Conservation (phyloP, 2,797 vertebrate species). For the Hybognathus amarus region DNA sequence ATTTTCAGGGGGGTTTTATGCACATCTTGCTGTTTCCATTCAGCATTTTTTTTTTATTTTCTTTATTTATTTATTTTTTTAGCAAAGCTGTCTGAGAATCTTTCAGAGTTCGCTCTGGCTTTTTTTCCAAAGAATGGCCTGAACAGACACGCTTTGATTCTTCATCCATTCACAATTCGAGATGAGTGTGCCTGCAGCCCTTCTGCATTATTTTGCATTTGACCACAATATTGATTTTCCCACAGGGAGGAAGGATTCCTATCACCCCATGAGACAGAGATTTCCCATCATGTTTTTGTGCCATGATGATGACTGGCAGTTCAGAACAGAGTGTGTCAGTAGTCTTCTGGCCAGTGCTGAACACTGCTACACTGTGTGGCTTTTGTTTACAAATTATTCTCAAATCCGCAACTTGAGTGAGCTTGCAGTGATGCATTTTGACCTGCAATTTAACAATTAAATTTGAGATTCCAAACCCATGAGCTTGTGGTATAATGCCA, state of each 20-base stretch:
- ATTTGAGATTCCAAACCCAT: conserved; percentile 35
- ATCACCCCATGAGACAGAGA: background rate
- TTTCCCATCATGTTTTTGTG: conserved; percentile 26
- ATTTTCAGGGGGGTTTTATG: no score
- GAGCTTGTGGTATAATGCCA: background rate
- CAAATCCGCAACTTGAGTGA: conserved; percentile 42
- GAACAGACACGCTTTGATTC: conserved; percentile 27
- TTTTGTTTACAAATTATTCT: conserved; percentile 43
- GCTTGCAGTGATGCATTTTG: conserved; percentile 43
- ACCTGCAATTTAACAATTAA: conserved; percentile 27
- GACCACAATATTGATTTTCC: conserved; percentile 38
- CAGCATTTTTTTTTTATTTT: no score
- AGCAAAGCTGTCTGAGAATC: background rate
- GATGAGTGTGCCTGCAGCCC: conserved; percentile 16
- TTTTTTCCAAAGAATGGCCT: background rate
- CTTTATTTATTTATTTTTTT: no score
- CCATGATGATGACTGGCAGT: conserved; percentile 19
- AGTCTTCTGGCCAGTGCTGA: conserved; percentile 35
- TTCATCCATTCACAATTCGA: conserved; percentile 28
- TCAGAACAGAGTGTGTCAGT: conserved; percentile 24
- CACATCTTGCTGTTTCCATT: no score
- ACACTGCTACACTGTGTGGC: conserved; percentile 30
- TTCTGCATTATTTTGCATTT: conserved; percentile 39
- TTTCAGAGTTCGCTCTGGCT: background rate
- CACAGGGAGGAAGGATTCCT: conserved; percentile 25